A percentile compares a stretch with the other conserved stretches of the same genome.
phyloP scores from a whole-genome alignment of 2,888 invertebrate species.

The Oeneis ivallda region DNA sequence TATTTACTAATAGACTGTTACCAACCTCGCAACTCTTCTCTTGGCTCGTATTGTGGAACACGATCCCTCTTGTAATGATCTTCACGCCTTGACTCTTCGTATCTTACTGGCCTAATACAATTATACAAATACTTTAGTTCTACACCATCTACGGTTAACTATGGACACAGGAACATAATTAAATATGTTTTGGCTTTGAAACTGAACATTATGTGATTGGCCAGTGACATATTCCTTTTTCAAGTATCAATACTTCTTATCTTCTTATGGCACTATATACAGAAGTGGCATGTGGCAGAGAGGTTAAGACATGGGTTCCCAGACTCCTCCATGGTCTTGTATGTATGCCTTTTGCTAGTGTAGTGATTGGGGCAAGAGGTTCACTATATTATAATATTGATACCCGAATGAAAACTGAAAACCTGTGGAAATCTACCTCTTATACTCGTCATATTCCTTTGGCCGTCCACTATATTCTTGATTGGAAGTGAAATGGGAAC shows the following conservation, averaged over 20 bases:
- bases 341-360: too few relatives aligned
- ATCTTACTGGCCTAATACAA: slow-evolving; percentile 42
- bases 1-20: neutral
- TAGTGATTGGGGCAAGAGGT: too few relatives aligned
- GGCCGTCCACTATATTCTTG: slow-evolving; percentile 57
- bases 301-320: too few relatives aligned
- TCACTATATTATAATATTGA: too few relatives aligned
- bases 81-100: slow-evolving; percentile 49
- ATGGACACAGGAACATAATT: neutral
- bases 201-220: neutral
- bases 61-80: slow-evolving; percentile 61
- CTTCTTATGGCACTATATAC: neutral
- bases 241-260: neutral
- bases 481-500: slow-evolving; percentile 50
- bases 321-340: neutral
- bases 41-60: slow-evolving; percentile 56
- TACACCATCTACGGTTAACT: neutral
- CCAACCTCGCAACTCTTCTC: slow-evolving; percentile 64
- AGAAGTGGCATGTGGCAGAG: neutral
- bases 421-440: slow-evolving; percentile 53
- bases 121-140: slow-evolving; percentile 5
- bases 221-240: neutral
- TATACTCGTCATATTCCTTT: slow-evolving; percentile 61
- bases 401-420: neutral
- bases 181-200: neutral